phyloP scores from a whole-genome alignment of 2,113 vertebrate species.

The human (Homo sapiens) region GRCh38 chr6:6721001-6721500 shows the following conservation, averaged over 20 bases:
- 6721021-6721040: too few relatives aligned
- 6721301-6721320: rapidly evolving
- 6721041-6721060: too few relatives aligned
- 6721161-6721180: background rate
- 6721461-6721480: background rate
- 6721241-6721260: background rate
- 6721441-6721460: background rate
- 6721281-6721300: rapidly evolving
- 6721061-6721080: background rate
- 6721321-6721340: background rate
- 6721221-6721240: background rate
- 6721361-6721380: background rate
- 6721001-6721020: background rate
- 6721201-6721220: background rate
- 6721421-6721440: background rate
- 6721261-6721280: rapidly evolving
- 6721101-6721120: background rate
- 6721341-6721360: background rate
- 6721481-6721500: background rate
- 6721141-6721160: background rate
- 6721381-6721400: background rate
- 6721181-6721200: background rate
- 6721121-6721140: rapidly evolving
- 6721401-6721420: background rate
- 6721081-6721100: background rate